Percentiles rank a stretch among this genome's conserved stretches.
Evolutionary conservation across 2,113 vertebrate genomes (phyloP).

Genomic region (Cryptotis parvus): DNA sequence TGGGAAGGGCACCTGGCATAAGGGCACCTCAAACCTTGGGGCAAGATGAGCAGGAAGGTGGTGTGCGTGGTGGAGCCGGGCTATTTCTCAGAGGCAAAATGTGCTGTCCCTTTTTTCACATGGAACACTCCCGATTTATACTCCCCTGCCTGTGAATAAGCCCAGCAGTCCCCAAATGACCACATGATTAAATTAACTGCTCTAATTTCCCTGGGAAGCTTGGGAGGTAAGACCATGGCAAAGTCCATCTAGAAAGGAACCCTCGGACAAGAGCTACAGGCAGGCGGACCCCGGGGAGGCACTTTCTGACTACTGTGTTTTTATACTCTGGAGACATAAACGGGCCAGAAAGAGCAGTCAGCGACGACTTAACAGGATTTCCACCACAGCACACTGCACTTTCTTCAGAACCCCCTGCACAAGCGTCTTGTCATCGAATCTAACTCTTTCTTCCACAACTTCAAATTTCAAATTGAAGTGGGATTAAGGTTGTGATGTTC

Average conservation of each 20-base stretch:
- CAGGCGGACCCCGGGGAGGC: neutral
- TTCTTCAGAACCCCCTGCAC: constrained; percentile 25
- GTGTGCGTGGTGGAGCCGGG: neutral
- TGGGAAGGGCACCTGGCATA: neutral
- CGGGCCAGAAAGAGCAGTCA: constrained; percentile 63
- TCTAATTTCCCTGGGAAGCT: constrained; percentile 70
- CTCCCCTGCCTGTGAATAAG: constrained; percentile 27
- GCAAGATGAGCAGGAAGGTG: neutral
- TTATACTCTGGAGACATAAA: constrained; percentile 70
- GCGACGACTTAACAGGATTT: constrained; percentile 44
- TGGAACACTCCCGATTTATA: constrained; percentile 22
- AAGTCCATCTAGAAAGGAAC: constrained; percentile 38
- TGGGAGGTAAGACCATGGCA: too few relatives aligned
- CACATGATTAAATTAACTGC: constrained; percentile 72
- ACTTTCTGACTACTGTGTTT: constrained; percentile 18
- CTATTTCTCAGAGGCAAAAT: neutral
- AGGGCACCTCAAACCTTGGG: neutral
- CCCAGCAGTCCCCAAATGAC: constrained; percentile 70
- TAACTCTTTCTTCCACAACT: neutral
- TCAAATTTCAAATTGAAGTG: constrained; percentile 42
- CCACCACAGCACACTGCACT: neutral
- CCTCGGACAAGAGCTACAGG: neutral
- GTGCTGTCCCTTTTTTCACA: neutral
- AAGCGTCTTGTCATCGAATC: neutral
- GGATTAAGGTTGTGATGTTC: constrained; percentile 2